Conservation (phyloP, 2,888 invertebrate genomes). For the Ophioninae sp. region DNA sequence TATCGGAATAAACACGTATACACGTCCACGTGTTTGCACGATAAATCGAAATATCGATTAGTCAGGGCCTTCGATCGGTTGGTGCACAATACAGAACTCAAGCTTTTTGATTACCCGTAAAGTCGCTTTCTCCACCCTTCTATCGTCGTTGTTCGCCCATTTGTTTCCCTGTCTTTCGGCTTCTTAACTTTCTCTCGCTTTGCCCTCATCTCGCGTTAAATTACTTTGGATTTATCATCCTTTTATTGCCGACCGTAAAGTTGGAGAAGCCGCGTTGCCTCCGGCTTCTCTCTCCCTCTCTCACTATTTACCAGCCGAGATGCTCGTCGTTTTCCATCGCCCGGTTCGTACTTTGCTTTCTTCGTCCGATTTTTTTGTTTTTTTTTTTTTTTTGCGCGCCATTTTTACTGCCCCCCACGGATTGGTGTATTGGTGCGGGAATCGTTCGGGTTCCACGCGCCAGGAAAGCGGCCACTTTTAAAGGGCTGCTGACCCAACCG, state of each 20-base stretch:
- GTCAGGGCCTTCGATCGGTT: conserved; percentile 34
- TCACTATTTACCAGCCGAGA: not conserved
- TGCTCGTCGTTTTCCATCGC: conserved; percentile 36
- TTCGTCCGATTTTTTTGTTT: conserved; percentile 35
- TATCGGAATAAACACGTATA: not conserved
- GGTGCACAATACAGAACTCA: conserved; percentile 29
- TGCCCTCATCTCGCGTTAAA: conserved; percentile 55
- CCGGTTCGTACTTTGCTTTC: conserved; percentile 31
- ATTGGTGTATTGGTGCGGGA: not conserved
- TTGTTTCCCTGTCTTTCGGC: conserved; percentile 2
- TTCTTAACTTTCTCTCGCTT: conserved; percentile 39
- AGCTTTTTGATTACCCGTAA: conserved; percentile 18
- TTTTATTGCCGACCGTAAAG: conserved; percentile 61
- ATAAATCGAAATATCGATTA: conserved; percentile 45
- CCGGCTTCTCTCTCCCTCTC: conserved; percentile 10
- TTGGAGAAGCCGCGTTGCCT: conserved; percentile 42
- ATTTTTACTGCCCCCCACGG: not conserved
- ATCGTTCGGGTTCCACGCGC: conserved; percentile 31
- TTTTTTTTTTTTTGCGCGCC: no score
- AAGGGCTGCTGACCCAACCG: conserved; percentile 46
- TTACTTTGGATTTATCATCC: conserved; percentile 58
- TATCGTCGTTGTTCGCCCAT: not conserved
- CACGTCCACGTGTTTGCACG: not conserved
- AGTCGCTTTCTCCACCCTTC: not conserved
- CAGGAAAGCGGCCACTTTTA: conserved; percentile 7